phyloP scores from a whole-genome alignment of 2,113 vertebrate genomes.

The Cnemophilus loriae region DNA sequence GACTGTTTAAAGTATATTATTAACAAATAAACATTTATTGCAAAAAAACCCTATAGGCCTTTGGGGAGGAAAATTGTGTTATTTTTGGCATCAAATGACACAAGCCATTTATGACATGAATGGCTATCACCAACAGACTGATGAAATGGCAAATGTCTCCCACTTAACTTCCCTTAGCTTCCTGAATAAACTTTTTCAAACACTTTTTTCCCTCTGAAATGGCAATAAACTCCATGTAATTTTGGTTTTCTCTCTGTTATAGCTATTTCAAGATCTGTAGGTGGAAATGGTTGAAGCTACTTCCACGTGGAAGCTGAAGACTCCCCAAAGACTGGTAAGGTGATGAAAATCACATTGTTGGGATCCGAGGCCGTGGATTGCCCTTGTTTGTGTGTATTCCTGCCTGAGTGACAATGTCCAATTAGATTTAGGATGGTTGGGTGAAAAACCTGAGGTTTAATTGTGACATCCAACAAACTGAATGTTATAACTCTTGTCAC shows the following conservation, averaged over 20 bases:
- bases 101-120: slow-evolving; percentile 78
- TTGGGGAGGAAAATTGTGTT: slow-evolving; percentile 76
- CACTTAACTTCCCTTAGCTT: slow-evolving; percentile 76
- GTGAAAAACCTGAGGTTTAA: slow-evolving; percentile 71
- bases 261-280: slow-evolving; percentile 56
- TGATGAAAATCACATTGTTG: slow-evolving; percentile 72
- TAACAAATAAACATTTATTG: slow-evolving; percentile 85
- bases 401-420: slow-evolving; percentile 71
- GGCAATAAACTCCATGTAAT: slow-evolving; percentile 65
- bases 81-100: slow-evolving; percentile 83
- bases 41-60: slow-evolving; percentile 75
- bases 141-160: slow-evolving; percentile 75
- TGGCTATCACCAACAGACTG: slow-evolving; percentile 70
- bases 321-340: slow-evolving; percentile 47
- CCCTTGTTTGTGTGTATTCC: slow-evolving; percentile 69
- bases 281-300: slow-evolving; percentile 44
- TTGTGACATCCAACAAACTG: slow-evolving; percentile 78
- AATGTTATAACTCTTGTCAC: slow-evolving; percentile 70
- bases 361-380: slow-evolving; percentile 20
- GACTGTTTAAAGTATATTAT: slow-evolving; percentile 80
- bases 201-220: slow-evolving; percentile 59
- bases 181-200: slow-evolving; percentile 73
- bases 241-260: slow-evolving; percentile 70
- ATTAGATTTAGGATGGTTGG: slow-evolving; percentile 49
- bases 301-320: slow-evolving; percentile 55